Conservation (phyloP, 2,888 invertebrate species). For the Chaitophorus viminalis region DNA sequence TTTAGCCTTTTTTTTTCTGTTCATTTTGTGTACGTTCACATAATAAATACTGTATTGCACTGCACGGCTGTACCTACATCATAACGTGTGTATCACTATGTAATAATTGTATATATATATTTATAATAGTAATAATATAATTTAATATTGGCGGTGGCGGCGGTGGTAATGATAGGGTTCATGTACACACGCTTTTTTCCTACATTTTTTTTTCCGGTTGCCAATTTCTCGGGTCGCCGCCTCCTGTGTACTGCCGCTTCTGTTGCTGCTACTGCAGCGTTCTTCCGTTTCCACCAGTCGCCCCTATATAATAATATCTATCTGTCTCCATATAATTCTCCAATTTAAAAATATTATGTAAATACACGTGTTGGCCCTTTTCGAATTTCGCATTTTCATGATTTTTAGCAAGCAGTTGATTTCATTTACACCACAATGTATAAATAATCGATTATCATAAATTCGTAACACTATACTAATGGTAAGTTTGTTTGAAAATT, state of each 20-base stretch:
- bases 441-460: too few relatives aligned
- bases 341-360: too few relatives aligned
- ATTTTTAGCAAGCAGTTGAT: too few relatives aligned
- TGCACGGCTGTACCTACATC: not conserved
- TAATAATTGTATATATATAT: not conserved
- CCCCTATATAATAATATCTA: too few relatives aligned
- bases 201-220: not conserved
- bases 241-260: not conserved
- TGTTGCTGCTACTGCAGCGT: not conserved
- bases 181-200: not conserved
- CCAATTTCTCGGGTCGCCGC: conserved; percentile 48
- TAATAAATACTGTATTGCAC: not conserved
- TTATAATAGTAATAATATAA: conserved; percentile 19
- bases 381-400: too few relatives aligned
- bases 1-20: not conserved
- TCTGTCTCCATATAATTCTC: too few relatives aligned
- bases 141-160: conserved; percentile 29
- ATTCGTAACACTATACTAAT: too few relatives aligned
- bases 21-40: not conserved
- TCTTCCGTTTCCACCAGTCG: not conserved
- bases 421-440: too few relatives aligned
- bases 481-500: too few relatives aligned
- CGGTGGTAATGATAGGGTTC: conserved; percentile 46
- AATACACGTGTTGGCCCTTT: too few relatives aligned
- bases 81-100: not conserved